These are phyloP conservation scores for Gymnobelideus leadbeateri DNA, from an alignment of 2,113 vertebrate genomes.

Conservation along the genomic window DNA sequence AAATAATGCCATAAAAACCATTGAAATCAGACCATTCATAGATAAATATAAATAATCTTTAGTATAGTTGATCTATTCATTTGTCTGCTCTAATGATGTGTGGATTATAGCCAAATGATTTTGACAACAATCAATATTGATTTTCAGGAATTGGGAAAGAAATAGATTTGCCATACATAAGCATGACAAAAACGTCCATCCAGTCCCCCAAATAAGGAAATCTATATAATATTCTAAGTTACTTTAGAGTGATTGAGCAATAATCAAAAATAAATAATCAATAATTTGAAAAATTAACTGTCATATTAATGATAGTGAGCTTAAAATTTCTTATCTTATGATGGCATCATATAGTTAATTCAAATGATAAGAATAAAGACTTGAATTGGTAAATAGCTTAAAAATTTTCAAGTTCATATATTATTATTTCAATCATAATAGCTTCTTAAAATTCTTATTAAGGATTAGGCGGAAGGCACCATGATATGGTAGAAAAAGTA, in stretches of 20 bases:
- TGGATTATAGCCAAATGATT: constrained; percentile 12
- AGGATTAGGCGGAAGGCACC: background rate
- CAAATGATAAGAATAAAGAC: background rate
- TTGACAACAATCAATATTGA: background rate
- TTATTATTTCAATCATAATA: background rate
- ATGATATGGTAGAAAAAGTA: background rate
- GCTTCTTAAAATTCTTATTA: background rate
- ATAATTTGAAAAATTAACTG: too few species aligned
- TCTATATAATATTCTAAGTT: background rate
- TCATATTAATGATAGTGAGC: constrained; percentile 3
- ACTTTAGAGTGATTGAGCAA: background rate
- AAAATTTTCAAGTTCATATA: background rate
- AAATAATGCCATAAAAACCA: background rate
- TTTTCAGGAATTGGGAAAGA: constrained; percentile 30
- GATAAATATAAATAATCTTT: constrained; percentile 15
- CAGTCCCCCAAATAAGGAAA: background rate
- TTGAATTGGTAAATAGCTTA: background rate
- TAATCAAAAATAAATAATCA: too few species aligned
- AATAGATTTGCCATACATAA: background rate
- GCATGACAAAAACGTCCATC: background rate
- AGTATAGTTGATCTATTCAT: constrained; percentile 1
- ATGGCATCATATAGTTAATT: background rate
- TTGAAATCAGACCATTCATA: background rate
- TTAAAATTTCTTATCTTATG: background rate
- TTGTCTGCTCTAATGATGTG: background rate